phyloP scores from a whole-genome alignment of 2,888 invertebrate genomes.

The Eilema sororculum region DNA sequence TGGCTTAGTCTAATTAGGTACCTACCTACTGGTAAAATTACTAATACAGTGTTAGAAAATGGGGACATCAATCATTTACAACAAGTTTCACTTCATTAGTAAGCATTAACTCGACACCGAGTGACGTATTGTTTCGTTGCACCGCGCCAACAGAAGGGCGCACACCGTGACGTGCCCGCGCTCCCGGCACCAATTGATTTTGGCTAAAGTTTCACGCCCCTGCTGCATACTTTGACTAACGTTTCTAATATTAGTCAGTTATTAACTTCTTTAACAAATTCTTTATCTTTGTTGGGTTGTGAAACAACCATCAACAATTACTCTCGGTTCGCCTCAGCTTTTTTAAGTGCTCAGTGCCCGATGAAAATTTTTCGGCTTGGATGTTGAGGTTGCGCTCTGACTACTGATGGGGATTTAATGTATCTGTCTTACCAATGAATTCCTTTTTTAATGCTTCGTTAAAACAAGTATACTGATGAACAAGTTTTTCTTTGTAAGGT shows the following conservation, averaged over 20 bases:
- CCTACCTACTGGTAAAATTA: neutral
- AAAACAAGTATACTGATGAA: slow-evolving; percentile 9
- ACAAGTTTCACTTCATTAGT: slow-evolving; percentile 47
- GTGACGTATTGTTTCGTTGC: slow-evolving; percentile 31
- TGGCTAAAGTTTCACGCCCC: slow-evolving; percentile 69
- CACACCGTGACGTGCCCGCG: slow-evolving; percentile 66
- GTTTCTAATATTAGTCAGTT: slow-evolving; percentile 43
- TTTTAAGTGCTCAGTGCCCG: slow-evolving; percentile 17
- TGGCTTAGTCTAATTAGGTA: neutral
- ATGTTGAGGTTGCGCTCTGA: neutral
- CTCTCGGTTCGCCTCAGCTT: slow-evolving; percentile 26
- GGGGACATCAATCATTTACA: slow-evolving; percentile 34
- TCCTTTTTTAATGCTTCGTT: neutral
- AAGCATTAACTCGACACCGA: slow-evolving; percentile 26
- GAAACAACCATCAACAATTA: slow-evolving; percentile 31
- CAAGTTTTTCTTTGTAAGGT: neutral
- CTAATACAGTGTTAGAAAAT: slow-evolving; percentile 7
- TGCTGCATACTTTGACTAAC: slow-evolving; percentile 68
- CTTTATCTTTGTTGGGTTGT: slow-evolving; percentile 34
- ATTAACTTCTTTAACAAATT: slow-evolving; percentile 48
- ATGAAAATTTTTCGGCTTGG: slow-evolving; percentile 6
- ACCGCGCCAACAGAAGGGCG: slow-evolving; percentile 40
- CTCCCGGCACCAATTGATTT: slow-evolving; percentile 79
- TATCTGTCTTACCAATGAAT: neutral
- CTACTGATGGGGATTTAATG: slow-evolving; percentile 13